These are phyloP conservation scores for Leucophenga montana DNA, from an alignment of 2,888 invertebrate genomes.

Conservation along the genomic window DNA sequence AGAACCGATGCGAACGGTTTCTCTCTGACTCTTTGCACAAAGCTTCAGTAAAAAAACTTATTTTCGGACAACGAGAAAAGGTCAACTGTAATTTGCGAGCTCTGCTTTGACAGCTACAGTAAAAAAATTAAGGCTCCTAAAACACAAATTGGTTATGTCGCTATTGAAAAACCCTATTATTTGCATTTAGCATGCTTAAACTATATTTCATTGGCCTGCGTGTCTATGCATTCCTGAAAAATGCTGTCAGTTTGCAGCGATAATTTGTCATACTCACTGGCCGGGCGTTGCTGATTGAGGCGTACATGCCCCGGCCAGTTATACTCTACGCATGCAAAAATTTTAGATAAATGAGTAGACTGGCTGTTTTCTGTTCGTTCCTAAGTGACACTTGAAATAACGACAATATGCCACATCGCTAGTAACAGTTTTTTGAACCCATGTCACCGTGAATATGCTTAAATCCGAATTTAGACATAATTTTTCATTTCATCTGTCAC, in stretches of 20 bases:
- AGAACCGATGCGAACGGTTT: too few species aligned
- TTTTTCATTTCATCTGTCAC: slow-evolving; percentile 6
- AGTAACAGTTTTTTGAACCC: slow-evolving; percentile 3
- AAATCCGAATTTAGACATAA: not conserved
- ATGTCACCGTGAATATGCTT: slow-evolving; percentile 5
- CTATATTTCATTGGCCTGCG: not conserved
- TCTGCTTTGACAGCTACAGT: too few species aligned
- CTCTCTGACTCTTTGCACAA: too few species aligned
- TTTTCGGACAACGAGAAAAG: too few species aligned
- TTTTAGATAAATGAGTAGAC: not conserved
- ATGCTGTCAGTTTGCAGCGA: slow-evolving; percentile 8
- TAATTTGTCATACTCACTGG: slow-evolving; percentile 24
- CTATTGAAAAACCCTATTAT: too few species aligned
- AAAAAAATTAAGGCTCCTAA: too few species aligned
- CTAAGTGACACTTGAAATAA: slow-evolving; percentile 22
- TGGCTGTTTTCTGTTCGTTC: not conserved
- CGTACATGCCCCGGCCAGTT: not conserved
- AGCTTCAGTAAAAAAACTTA: too few species aligned
- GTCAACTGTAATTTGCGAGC: too few species aligned
- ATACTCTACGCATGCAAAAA: not conserved
- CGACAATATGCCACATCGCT: not conserved
- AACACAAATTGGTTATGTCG: too few species aligned
- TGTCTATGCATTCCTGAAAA: not conserved
- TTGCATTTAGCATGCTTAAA: not conserved
- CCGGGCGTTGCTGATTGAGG: slow-evolving; percentile 7